A percentile compares a stretch with the other conserved stretches of the same genome.
Evolutionary conservation across 2,797 vertebrate species (phyloP).

Genomic region (Galago senegalensis): DNA sequence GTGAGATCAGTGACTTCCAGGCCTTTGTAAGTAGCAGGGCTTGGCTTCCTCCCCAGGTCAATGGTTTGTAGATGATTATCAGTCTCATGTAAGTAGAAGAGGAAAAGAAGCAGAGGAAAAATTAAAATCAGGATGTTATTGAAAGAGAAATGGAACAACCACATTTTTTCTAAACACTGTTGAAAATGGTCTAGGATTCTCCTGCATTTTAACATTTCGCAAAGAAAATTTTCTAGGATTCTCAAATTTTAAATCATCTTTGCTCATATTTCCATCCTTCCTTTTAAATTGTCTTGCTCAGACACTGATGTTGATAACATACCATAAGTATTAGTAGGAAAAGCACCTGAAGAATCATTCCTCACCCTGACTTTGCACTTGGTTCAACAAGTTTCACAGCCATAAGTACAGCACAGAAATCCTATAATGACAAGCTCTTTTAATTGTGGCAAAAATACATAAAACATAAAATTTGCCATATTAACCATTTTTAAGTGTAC

Average conservation of each 20-base stretch:
- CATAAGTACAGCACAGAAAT: neutral
- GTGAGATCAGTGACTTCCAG: constrained; percentile 81
- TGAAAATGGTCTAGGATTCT: constrained; percentile 64
- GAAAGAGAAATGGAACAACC: constrained; percentile 85
- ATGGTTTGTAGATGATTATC: constrained; percentile 90
- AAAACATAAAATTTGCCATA: neutral
- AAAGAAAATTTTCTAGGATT: constrained; percentile 57
- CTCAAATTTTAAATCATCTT: neutral
- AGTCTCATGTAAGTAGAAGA: constrained; percentile 86
- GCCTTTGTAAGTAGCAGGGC: constrained; percentile 86
- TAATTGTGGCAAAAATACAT: neutral
- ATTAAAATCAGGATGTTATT: constrained; percentile 83
- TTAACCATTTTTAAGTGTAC: neutral
- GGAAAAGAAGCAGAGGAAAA: constrained; percentile 83
- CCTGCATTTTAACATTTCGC: constrained; percentile 9
- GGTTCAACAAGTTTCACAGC: neutral
- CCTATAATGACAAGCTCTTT: neutral
- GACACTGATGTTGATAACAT: neutral
- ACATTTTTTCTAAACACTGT: constrained; percentile 84
- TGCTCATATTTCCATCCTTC: neutral
- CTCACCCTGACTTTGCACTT: neutral
- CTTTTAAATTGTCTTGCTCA: constrained; percentile 13
- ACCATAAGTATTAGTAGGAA: neutral
- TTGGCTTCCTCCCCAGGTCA: constrained; percentile 89
- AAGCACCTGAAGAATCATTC: neutral